Conservation (phyloP, 2,797 vertebrate species). For the Ctenopoma multispine region DNA sequence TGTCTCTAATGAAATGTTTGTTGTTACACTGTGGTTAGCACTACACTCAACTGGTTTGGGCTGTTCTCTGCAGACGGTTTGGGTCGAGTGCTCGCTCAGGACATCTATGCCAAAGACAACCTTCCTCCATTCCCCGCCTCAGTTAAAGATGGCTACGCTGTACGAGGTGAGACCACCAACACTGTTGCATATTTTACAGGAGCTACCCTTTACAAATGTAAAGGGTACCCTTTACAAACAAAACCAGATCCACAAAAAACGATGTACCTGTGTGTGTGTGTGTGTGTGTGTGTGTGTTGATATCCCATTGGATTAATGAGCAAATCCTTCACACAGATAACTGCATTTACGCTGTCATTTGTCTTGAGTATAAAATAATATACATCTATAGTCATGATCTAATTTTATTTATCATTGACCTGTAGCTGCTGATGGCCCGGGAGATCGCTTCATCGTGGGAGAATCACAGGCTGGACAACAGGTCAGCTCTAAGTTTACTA, state of each 20-base stretch:
- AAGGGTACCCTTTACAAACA: no score
- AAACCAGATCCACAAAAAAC: neutral
- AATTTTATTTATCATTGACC: no score
- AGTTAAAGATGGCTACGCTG: conserved; percentile 98
- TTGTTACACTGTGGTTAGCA: neutral
- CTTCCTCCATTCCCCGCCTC: conserved; percentile 97
- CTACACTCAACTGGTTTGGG: neutral
- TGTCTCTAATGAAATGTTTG: neutral
- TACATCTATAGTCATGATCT: neutral
- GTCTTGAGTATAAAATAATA: neutral
- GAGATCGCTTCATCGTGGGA: conserved; percentile 98
- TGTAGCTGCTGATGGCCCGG: conserved; percentile 96
- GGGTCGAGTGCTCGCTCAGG: conserved; percentile 98
- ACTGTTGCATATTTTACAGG: neutral
- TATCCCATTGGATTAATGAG: neutral
- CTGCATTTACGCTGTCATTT: neutral
- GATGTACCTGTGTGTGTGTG: no score
- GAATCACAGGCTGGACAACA: conserved; percentile 98
- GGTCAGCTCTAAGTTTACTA: conserved; percentile 83
- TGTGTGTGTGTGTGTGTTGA: no score
- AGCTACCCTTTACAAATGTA: neutral
- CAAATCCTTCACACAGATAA: neutral
- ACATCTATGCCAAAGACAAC: conserved; percentile 99
- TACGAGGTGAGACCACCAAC: conserved; percentile 88
- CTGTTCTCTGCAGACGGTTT: conserved; percentile 88